Evolutionary conservation across 2,888 invertebrate genomes (phyloP).

Genomic region (Spatulosminthurus flaviceps): DNA sequence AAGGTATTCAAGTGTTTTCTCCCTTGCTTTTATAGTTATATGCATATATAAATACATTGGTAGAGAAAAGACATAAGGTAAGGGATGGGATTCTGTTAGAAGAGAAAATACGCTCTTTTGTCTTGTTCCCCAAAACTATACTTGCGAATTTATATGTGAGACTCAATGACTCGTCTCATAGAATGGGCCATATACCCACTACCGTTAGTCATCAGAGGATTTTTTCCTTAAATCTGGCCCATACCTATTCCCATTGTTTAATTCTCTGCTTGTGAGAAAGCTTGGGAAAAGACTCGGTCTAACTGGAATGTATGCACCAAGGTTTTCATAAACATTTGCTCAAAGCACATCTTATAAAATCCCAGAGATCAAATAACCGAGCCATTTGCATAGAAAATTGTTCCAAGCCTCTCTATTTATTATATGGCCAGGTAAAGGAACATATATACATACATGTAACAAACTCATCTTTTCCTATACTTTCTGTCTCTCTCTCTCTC

Average conservation of each 20-base stretch:
- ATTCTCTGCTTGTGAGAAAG: neutral
- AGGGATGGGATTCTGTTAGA: no score
- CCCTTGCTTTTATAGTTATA: no score
- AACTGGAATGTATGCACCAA: neutral
- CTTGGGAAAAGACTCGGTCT: no score
- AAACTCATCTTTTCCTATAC: no score
- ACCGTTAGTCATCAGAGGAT: neutral
- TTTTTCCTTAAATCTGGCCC: neutral
- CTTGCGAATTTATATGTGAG: neutral
- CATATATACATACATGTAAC: no score
- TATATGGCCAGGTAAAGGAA: conserved; percentile 22
- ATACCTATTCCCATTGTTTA: neutral
- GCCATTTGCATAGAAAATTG: conserved; percentile 45
- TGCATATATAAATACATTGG: no score
- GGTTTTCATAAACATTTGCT: conserved; percentile 24
- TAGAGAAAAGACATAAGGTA: no score
- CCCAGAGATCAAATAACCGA: conserved; percentile 42
- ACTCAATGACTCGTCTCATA: neutral
- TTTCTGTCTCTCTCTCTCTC: no score
- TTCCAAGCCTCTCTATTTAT: conserved; percentile 36
- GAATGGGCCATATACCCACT: neutral
- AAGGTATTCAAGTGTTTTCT: neutral
- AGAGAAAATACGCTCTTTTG: no score
- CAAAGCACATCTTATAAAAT: conserved; percentile 43
- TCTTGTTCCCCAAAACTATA: no score